phyloP scores from a whole-genome alignment of 37 sponge, comb jelly and placozoan species.

The Axinella damicornis region DNA sequence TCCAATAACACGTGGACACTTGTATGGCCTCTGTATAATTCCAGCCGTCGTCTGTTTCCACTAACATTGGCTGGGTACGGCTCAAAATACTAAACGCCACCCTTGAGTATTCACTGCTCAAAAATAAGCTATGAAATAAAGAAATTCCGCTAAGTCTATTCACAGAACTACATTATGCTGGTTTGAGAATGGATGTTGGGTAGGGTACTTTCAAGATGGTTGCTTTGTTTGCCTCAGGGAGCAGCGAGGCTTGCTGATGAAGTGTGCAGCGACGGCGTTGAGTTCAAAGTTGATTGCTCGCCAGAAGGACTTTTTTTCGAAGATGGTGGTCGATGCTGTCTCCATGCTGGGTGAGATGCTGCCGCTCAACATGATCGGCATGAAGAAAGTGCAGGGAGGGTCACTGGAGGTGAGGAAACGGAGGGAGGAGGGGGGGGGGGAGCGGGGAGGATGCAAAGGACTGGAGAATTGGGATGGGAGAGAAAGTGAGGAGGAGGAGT shows the following conservation, averaged over 20 bases:
- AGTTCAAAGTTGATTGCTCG: conserved; percentile 96
- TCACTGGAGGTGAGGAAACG: conserved; percentile 74
- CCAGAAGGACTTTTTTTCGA: conserved; percentile 98
- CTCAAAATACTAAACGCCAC: too few species aligned
- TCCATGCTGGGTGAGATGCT: conserved; percentile 83
- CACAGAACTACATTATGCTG: too few species aligned
- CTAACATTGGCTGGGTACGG: too few species aligned
- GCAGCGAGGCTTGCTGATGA: conserved; percentile 87
- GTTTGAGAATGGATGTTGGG: too few species aligned
- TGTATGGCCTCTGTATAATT: too few species aligned
- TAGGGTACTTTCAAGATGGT: too few species aligned
- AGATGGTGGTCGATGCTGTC: conserved; percentile 99
- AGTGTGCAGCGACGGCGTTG: conserved; percentile 96
- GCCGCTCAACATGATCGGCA: conserved; percentile 99
- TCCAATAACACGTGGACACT: too few species aligned
- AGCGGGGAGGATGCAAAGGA: neutral
- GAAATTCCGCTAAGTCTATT: too few species aligned
- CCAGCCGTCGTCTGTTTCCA: too few species aligned
- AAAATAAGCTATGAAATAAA: too few species aligned
- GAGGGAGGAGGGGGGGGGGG: neutral
- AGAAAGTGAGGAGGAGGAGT: neutral
- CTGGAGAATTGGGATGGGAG: neutral
- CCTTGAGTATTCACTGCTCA: too few species aligned
- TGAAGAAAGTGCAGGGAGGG: conserved; percentile 95
- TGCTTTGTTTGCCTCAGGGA: conserved; percentile 61